phyloP scores from a whole-genome alignment of 2,113 vertebrate genomes.

The Pyrgilauda ruficollis region DNA sequence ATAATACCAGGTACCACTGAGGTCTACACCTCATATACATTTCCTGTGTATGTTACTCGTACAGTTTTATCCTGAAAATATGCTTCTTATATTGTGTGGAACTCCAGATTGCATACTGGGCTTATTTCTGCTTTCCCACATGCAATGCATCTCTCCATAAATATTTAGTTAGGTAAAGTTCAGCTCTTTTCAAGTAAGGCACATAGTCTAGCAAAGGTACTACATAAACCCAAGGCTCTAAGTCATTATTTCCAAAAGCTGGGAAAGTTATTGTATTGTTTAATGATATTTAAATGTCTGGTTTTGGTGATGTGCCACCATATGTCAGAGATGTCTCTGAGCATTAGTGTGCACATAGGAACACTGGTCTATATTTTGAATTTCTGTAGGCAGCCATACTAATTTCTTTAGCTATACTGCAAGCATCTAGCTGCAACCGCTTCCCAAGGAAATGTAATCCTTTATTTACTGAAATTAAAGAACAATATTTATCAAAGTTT shows the following conservation, averaged over 20 bases:
- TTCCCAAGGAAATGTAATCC: not conserved
- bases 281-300: not conserved
- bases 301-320: not conserved
- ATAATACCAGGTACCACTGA: not conserved
- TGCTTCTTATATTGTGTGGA: not conserved
- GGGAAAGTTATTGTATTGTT: not conserved
- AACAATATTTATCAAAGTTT: not conserved
- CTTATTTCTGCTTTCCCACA: not conserved
- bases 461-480: not conserved
- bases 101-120: not conserved
- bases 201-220: accelerated
- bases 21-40: accelerated
- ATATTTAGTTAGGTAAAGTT: not conserved
- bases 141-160: not conserved
- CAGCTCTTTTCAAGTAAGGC: not conserved
- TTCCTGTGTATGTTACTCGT: not conserved
- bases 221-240: not conserved
- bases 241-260: not conserved
- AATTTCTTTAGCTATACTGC: not conserved
- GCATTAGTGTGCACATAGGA: not conserved
- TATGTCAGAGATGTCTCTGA: not conserved
- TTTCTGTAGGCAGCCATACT: not conserved
- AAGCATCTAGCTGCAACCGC: not conserved
- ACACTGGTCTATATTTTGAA: not conserved
- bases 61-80: not conserved